Evolutionary conservation across 2,113 vertebrate genomes (phyloP).

Genomic region (Tragelaphus scriptus): DNA sequence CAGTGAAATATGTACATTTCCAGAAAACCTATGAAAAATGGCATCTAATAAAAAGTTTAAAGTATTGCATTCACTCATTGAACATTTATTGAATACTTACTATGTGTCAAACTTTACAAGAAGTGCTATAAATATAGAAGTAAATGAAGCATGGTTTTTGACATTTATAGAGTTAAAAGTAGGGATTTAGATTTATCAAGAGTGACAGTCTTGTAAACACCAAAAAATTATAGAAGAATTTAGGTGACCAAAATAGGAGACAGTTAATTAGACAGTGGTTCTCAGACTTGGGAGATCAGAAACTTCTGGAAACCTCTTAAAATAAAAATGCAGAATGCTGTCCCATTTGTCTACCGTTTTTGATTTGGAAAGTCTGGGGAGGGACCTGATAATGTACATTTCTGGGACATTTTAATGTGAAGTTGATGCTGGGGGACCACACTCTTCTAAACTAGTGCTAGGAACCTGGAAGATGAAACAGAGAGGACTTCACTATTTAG

Average conservation of each 20-base stretch:
- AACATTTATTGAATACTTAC: neutral
- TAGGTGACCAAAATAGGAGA: neutral
- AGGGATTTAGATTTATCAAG: slow-evolving; percentile 5
- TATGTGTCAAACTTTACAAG: neutral
- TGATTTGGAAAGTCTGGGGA: neutral
- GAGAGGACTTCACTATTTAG: neutral
- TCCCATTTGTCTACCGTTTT: neutral
- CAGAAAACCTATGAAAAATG: neutral
- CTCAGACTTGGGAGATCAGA: neutral
- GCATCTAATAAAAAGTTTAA: neutral
- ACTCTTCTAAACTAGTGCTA: neutral
- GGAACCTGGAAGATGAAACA: neutral
- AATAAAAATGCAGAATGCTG: neutral
- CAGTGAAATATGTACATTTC: neutral
- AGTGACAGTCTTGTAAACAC: neutral
- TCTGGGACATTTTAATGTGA: neutral
- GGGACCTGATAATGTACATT: neutral
- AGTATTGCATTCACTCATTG: neutral
- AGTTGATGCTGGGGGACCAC: neutral
- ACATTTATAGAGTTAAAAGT: neutral
- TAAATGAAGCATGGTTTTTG: neutral
- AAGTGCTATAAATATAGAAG: neutral
- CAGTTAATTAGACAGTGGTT: neutral
- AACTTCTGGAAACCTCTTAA: neutral
- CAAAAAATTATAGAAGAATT: neutral